Base-by-base conservation (phyloP, 2,888 invertebrate genomes). In the Brachyptera risi region DNA sequence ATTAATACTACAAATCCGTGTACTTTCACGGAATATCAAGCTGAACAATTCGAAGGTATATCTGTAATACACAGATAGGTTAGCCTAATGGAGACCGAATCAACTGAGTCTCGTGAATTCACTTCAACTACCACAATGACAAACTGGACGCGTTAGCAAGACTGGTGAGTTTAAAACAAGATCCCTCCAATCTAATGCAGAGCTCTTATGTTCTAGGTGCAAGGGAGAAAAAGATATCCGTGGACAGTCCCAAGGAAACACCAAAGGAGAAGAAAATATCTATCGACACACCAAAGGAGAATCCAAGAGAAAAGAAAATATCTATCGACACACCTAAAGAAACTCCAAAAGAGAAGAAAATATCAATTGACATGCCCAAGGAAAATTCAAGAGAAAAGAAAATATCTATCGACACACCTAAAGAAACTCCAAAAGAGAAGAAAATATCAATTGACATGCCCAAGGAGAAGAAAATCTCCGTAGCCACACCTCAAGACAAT, bases 301-400 rank as follows among this genome's bases (percentile, higher is more conserved):
- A 44, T 19, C 11, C 13, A 19, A 3, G 59, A 35, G 50, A 56
- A 7, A 35, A 42, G 5, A 31, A 63, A 19, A n/a, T 1, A 11
- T n/a, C 24, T 4, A 13, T 7, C 37, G 44, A 42, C 56, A 63
- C 47, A 27, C 58, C 17, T 35, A 27, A 24, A n/a, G 42, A 60
- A 21, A 15, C 19, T 44, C 19, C 21, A 44, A 44, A 21, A 17
- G 44, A 44, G 19, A 44, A 44, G 44, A 19, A n/a, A n/a, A n/a
- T n/a, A n/a, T n/a, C n/a, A n/a, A n/a, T 7, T 40, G 44, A 42
- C 51, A 64, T 44, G 27, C 60, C 17, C 38, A 23, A 27, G 42
- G 21, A n/a, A 31, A 72, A 73, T 58, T 70, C 69, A 57, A 71
- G 73, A 15, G 58, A 19, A 21, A 17, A 58, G 11, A 31, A 42